phyloP scores from a whole-genome alignment of 2,113 vertebrate genomes.

The Callionymus lyra region DNA sequence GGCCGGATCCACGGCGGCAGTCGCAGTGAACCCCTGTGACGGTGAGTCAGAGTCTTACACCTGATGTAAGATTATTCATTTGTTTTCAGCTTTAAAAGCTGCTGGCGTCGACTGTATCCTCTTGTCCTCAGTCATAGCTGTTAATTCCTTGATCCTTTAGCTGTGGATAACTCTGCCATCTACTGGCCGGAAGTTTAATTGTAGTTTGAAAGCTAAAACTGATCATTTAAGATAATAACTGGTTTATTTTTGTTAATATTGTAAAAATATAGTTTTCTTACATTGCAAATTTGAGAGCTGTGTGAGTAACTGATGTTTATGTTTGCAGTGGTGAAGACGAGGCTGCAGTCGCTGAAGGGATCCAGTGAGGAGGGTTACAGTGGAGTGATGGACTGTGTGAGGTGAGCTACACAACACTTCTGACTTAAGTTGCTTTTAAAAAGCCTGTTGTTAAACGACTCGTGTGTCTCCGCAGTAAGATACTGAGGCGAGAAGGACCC shows the following conservation, averaged over 20 bases:
- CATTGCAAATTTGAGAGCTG: not conserved
- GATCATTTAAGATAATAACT: too few species aligned
- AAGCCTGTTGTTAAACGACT: not conserved
- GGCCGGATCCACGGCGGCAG: constrained; percentile 64
- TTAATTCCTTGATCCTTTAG: too few species aligned
- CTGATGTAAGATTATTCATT: too few species aligned
- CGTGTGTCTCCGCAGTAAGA: constrained; percentile 59
- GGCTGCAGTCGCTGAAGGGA: constrained; percentile 71
- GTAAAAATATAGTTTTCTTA: too few species aligned
- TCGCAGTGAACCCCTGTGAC: constrained; percentile 73
- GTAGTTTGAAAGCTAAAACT: too few species aligned
- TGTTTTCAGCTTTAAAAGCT: too few species aligned
- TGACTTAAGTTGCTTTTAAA: not conserved
- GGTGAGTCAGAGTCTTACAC: constrained; percentile 61
- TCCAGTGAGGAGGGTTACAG: constrained; percentile 68
- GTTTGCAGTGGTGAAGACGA: constrained; percentile 71
- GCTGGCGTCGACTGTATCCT: too few species aligned
- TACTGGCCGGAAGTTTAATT: too few species aligned
- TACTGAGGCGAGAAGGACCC: constrained; percentile 68
- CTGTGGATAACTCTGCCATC: too few species aligned
- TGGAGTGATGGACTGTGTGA: constrained; percentile 69
- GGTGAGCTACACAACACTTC: constrained; percentile 20
- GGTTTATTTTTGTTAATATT: too few species aligned
- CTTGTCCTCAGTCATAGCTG: too few species aligned
- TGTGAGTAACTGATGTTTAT: not conserved